These are phyloP conservation scores for Eidolon dupreanum DNA, from an alignment of 2,797 vertebrate genomes.

Conservation along the genomic window DNA sequence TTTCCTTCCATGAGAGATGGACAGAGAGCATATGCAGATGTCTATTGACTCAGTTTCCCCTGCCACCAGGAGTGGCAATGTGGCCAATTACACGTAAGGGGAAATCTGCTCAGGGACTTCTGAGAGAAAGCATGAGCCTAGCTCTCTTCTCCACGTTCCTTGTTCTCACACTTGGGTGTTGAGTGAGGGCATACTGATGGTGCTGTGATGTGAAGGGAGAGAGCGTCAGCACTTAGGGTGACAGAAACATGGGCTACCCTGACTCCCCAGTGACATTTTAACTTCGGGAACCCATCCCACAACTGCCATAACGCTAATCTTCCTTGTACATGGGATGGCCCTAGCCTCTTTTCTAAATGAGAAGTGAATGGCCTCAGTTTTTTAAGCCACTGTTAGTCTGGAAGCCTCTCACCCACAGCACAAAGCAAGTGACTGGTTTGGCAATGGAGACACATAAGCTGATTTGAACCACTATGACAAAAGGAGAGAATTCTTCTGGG, in stretches of 20 bases:
- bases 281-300: background rate
- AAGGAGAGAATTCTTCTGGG: background rate
- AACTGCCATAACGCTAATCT: background rate
- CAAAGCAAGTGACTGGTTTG: background rate
- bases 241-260: background rate
- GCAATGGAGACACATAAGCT: background rate
- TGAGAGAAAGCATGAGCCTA: background rate
- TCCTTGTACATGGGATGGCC: background rate
- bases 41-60: background rate
- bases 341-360: background rate
- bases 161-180: background rate
- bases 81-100: background rate
- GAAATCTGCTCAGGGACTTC: background rate
- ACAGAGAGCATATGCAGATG: accelerated
- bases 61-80: background rate
- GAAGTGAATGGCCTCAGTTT: background rate
- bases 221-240: background rate
- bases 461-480: background rate
- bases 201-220: background rate
- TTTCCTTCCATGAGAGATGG: background rate
- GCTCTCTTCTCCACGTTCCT: background rate
- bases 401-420: background rate
- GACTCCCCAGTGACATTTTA: background rate
- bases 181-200: background rate
- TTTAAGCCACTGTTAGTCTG: background rate